Evolutionary conservation across 2,113 vertebrate species (phyloP).

Genomic region (Etheostoma spectabile): DNA sequence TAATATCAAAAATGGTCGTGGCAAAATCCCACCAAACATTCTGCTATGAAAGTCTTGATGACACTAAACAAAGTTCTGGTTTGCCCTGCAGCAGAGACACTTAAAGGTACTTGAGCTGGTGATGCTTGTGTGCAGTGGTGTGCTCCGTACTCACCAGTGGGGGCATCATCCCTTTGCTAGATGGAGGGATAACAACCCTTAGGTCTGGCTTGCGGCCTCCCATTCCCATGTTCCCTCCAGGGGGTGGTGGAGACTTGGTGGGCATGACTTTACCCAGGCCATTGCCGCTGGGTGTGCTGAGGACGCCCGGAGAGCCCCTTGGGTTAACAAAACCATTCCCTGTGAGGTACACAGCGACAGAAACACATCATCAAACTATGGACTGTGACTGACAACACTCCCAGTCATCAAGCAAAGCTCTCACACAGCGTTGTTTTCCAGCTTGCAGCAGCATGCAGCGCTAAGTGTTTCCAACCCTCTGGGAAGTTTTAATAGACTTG

Average conservation of each 20-base stretch:
- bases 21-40: slow-evolving; percentile 33
- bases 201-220: slow-evolving; percentile 96
- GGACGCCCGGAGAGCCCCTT: slow-evolving; percentile 92
- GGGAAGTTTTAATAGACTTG: slow-evolving; percentile 86
- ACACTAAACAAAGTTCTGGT: slow-evolving; percentile 26
- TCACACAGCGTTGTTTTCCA: slow-evolving; percentile 64
- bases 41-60: slow-evolving; percentile 28
- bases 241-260: slow-evolving; percentile 96
- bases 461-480: slow-evolving; percentile 84
- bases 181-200: slow-evolving; percentile 96
- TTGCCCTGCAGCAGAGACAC: slow-evolving; percentile 57
- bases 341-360: slow-evolving; percentile 80
- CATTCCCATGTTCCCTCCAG: slow-evolving; percentile 92
- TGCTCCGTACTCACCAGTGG: slow-evolving; percentile 90
- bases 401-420: slow-evolving; percentile 74
- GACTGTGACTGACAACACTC: slow-evolving; percentile 79
- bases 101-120: slow-evolving; percentile 39
- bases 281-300: slow-evolving; percentile 90
- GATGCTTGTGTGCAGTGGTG: slow-evolving; percentile 47
- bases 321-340: slow-evolving; percentile 97
- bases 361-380: slow-evolving; percentile 76
- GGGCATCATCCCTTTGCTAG: slow-evolving; percentile 98
- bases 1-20: slow-evolving; percentile 38
- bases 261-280: slow-evolving; percentile 96
- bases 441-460: slow-evolving; percentile 72